Evolutionary conservation across 2,888 invertebrate species (phyloP).

Genomic region (Luperina nickerlii): DNA sequence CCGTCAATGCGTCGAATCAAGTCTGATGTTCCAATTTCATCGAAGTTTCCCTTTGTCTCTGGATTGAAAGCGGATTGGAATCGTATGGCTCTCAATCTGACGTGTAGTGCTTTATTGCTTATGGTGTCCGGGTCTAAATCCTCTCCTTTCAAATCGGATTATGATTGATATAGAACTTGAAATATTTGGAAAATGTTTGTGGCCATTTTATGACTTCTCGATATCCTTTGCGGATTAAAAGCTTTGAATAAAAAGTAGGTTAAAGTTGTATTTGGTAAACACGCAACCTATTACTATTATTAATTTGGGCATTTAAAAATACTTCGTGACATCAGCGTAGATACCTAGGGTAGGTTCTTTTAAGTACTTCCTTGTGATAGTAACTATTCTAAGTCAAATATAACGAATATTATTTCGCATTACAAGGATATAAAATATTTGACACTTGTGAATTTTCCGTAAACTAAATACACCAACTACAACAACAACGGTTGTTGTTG

Average conservation of each 20-base stretch:
- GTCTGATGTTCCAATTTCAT: constrained; percentile 76
- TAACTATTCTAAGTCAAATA: background rate
- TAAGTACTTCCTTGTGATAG: background rate
- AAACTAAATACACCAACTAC: background rate
- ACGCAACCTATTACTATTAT: constrained; percentile 46
- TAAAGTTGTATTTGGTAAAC: constrained; percentile 33
- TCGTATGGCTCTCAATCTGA: constrained; percentile 76
- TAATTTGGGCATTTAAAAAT: constrained; percentile 39
- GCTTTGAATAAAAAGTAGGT: constrained; percentile 44
- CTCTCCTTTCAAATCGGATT: constrained; percentile 63
- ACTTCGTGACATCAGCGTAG: constrained; percentile 22
- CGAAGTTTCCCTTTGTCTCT: constrained; percentile 84
- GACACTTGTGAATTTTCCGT: background rate
- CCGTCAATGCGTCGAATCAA: constrained; percentile 57
- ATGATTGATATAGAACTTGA: constrained; percentile 54
- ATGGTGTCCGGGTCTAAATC: constrained; percentile 63
- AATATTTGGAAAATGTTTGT: constrained; percentile 59
- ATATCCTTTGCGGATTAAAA: constrained; percentile 28
- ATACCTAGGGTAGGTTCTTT: background rate
- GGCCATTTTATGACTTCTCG: constrained; percentile 36
- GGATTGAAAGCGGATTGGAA: constrained; percentile 80
- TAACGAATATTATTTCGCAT: background rate
- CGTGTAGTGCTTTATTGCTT: constrained; percentile 78
- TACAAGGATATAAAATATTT: background rate
- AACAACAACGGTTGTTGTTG: no score